These are phyloP conservation scores for Ranitomeya variabilis DNA, from an alignment of 2,113 vertebrate genomes.

Conservation along the genomic window DNA sequence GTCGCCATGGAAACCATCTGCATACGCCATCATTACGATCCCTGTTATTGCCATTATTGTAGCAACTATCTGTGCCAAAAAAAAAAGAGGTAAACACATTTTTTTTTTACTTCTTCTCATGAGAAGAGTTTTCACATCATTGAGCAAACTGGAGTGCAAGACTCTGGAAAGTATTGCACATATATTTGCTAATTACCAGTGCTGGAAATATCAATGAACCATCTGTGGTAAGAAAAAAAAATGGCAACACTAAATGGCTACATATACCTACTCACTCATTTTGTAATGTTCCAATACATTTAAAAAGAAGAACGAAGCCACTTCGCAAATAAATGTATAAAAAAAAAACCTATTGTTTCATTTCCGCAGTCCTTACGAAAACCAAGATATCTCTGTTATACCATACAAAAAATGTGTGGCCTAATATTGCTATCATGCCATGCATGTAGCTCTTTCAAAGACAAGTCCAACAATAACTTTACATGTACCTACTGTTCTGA, in stretches of 20 bases:
- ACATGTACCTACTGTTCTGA: too few relatives aligned
- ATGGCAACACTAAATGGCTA: not conserved
- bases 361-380: not conserved
- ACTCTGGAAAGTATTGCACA: not conserved
- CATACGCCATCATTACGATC: conserved; percentile 99
- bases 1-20: conserved; percentile 94
- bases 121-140: not conserved
- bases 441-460: too few relatives aligned
- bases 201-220: not conserved
- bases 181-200: not conserved
- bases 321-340: too few relatives aligned
- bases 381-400: not conserved
- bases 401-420: not conserved
- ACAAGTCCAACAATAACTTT: too few relatives aligned
- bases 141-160: not conserved
- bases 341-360: not conserved
- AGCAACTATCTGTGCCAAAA: conserved; percentile 88
- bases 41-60: conserved; percentile 99
- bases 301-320: too few relatives aligned
- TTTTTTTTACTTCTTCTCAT: not conserved
- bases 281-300: too few relatives aligned
- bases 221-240: not conserved
- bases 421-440: too few relatives aligned
- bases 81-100: conserved; percentile 53
- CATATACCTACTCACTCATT: too few relatives aligned